Evolutionary conservation across 2,113 vertebrate genomes (phyloP).

Genomic region (Apodemus sylvaticus): DNA sequence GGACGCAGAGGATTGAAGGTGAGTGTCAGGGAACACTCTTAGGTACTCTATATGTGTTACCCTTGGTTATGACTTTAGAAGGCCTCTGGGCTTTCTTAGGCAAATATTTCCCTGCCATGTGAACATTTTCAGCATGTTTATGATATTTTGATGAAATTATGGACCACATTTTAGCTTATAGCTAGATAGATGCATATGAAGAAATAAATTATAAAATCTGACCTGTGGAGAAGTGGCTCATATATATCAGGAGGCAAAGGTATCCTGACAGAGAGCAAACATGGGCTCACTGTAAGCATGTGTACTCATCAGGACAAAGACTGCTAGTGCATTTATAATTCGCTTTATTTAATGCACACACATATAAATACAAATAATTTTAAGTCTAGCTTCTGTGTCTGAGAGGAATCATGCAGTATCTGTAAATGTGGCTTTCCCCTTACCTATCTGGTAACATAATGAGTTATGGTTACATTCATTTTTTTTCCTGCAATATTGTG

Average conservation of each 20-base stretch:
- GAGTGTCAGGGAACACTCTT: not conserved
- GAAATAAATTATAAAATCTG: not conserved
- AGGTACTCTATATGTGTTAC: too few relatives aligned
- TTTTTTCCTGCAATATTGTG: not conserved
- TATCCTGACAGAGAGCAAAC: not conserved
- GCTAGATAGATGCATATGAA: not conserved
- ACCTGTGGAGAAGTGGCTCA: not conserved
- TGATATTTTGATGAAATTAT: not conserved
- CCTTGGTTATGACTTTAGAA: not conserved
- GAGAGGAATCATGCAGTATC: not conserved
- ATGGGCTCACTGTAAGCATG: not conserved
- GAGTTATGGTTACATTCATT: not conserved
- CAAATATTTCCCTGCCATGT: not conserved
- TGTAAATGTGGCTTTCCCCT: not conserved
- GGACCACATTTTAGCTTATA: not conserved
- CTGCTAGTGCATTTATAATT: not conserved
- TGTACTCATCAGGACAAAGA: not conserved
- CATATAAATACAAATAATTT: not conserved
- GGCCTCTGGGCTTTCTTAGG: not conserved
- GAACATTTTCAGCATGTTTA: not conserved
- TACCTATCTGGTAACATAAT: not conserved
- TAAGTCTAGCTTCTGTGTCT: not conserved
- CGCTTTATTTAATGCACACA: not conserved
- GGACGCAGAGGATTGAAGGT: constrained; percentile 90
- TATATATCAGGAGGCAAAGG: not conserved